phyloP scores from a whole-genome alignment of 1,140 invertebrate species.

The Microplitis demolitor region DNA sequence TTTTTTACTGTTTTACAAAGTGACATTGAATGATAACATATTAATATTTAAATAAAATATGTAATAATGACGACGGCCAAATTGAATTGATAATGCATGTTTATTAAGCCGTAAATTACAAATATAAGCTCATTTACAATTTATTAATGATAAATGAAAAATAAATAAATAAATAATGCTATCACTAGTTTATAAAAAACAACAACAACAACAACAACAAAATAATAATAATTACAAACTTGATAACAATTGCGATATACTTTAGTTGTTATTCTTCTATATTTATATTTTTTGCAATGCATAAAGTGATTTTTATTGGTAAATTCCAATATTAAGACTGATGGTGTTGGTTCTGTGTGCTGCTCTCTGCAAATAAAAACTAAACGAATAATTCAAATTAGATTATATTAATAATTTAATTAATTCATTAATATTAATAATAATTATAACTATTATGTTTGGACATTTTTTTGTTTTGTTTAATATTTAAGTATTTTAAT shows the following conservation, averaged over 20 bases:
- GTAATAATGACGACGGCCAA: constrained; percentile 18
- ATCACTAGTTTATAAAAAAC: neutral
- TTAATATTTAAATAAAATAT: constrained; percentile 28
- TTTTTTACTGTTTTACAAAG: constrained; percentile 50
- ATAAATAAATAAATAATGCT: too few species aligned
- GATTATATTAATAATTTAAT: constrained; percentile 2
- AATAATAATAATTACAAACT: neutral
- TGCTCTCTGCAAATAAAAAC: constrained; percentile 37
- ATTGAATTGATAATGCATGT: constrained; percentile 2
- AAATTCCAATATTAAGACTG: constrained; percentile 55
- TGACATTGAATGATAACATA: constrained; percentile 26
- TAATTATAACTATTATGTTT: constrained; percentile 2
- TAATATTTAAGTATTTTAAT: neutral
- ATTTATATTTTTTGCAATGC: constrained; percentile 57
- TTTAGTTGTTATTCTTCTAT: constrained; percentile 57
- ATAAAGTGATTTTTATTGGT: constrained; percentile 50
- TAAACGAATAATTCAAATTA: constrained; percentile 9
- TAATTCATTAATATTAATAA: neutral
- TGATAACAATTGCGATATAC: neutral
- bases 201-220: neutral
- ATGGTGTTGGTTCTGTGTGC: constrained; percentile 54
- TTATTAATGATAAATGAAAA: too few species aligned
- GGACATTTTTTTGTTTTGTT: neutral
- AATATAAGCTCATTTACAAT: neutral
- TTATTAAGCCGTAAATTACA: neutral